phyloP scores from a whole-genome alignment of 2,888 invertebrate genomes.

The Lithophane semibrunnea region DNA sequence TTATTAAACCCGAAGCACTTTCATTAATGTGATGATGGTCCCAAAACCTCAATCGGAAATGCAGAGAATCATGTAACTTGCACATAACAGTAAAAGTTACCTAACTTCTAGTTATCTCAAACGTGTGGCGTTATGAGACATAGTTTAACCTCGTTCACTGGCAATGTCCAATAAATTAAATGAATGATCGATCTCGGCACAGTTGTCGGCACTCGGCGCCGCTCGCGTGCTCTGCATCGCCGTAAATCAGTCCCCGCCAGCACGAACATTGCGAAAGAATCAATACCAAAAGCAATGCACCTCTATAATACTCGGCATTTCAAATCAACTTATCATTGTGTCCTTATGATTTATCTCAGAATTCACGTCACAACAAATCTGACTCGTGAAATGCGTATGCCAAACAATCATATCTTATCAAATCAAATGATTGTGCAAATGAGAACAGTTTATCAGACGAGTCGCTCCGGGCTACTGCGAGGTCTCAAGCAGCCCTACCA shows the following conservation, averaged over 20 bases:
- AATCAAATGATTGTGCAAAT: conserved; percentile 87
- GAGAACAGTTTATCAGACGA: conserved; percentile 84
- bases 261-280: conserved; percentile 69
- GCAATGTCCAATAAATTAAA: conserved; percentile 69
- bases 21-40: conserved; percentile 18
- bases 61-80: conserved; percentile 56
- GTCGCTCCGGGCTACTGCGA: conserved; percentile 75
- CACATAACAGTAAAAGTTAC: conserved; percentile 41
- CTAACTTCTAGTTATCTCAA: conserved; percentile 36
- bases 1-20: conserved; percentile 8
- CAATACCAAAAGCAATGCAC: conserved; percentile 55
- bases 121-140: conserved; percentile 42
- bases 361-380: conserved; percentile 87
- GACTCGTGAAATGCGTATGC: conserved; percentile 83
- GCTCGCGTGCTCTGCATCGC: conserved; percentile 59
- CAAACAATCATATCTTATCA: conserved; percentile 87
- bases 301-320: conserved; percentile 43
- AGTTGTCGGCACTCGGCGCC: conserved; percentile 54
- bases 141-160: conserved; percentile 62
- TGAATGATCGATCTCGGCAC: conserved; percentile 70
- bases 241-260: conserved; percentile 65
- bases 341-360: conserved; percentile 74
- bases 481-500: conserved; percentile 81
- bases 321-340: conserved; percentile 63
- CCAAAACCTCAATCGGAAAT: conserved; percentile 48